Evolutionary conservation across 2,888 invertebrate genomes (phyloP).

Genomic region (Seladonia tumulorum): DNA sequence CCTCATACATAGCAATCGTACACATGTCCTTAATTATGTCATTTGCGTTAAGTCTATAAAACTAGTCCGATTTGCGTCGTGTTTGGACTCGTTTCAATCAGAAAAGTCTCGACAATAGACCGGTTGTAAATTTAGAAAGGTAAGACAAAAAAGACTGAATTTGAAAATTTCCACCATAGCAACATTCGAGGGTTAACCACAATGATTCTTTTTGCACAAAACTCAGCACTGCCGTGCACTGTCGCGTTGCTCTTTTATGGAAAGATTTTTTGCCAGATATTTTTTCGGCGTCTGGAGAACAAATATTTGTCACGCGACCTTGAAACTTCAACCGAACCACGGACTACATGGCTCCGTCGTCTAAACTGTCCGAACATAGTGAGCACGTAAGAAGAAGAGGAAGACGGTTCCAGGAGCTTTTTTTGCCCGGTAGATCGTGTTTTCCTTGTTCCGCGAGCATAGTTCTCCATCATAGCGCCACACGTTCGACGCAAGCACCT

Average conservation of each 20-base stretch:
- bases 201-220: neutral
- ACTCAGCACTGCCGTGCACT: neutral
- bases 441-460: neutral
- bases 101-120: too few relatives aligned
- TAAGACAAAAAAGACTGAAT: too few relatives aligned
- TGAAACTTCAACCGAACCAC: neutral
- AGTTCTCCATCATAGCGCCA: conserved; percentile 27
- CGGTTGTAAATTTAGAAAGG: too few relatives aligned
- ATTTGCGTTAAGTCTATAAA: too few relatives aligned
- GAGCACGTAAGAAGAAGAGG: neutral
- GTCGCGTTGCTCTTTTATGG: neutral
- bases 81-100: too few relatives aligned
- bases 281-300: neutral
- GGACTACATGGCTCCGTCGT: neutral
- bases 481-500: conserved; percentile 16
- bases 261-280: neutral
- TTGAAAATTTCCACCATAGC: too few relatives aligned
- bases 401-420: neutral
- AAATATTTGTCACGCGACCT: neutral
- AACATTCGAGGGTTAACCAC: too few relatives aligned
- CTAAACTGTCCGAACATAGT: neutral
- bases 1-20: too few relatives aligned
- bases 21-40: too few relatives aligned
- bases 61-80: too few relatives aligned
- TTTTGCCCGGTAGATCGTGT: neutral